Evolutionary conservation across 2,113 vertebrate species (phyloP).

Genomic region (Trochalopteron elliotii): DNA sequence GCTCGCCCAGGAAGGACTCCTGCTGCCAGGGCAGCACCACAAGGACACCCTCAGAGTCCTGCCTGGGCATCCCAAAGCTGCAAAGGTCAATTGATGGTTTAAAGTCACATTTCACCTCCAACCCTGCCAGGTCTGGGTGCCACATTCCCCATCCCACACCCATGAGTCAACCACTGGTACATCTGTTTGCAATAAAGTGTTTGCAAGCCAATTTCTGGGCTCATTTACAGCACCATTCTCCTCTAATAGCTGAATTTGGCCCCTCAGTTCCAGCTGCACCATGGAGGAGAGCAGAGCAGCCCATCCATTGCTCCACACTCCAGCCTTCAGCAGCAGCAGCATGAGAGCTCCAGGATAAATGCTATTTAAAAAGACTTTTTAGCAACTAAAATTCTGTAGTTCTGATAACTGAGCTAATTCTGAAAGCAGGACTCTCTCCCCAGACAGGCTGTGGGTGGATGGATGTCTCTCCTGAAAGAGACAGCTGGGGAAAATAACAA

Average conservation of each 20-base stretch:
- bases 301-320: background rate
- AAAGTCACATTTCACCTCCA: background rate
- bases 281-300: background rate
- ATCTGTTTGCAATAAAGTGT: background rate
- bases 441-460: background rate
- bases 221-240: background rate
- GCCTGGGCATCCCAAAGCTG: background rate
- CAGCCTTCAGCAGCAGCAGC: background rate
- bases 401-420: background rate
- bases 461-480: background rate
- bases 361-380: background rate
- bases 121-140: background rate
- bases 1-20: accelerated
- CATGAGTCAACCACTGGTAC: background rate
- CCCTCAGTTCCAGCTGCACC: background rate
- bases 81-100: accelerated
- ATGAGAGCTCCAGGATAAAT: background rate
- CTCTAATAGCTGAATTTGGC: background rate
- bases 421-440: background rate
- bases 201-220: background rate
- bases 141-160: accelerated
- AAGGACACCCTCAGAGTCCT: background rate
- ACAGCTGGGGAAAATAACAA: background rate
- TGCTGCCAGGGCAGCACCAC: background rate
- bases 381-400: background rate